Base-by-base conservation (phyloP, 1,140 invertebrate genomes). In the Drosophila pectinifera region DNA sequence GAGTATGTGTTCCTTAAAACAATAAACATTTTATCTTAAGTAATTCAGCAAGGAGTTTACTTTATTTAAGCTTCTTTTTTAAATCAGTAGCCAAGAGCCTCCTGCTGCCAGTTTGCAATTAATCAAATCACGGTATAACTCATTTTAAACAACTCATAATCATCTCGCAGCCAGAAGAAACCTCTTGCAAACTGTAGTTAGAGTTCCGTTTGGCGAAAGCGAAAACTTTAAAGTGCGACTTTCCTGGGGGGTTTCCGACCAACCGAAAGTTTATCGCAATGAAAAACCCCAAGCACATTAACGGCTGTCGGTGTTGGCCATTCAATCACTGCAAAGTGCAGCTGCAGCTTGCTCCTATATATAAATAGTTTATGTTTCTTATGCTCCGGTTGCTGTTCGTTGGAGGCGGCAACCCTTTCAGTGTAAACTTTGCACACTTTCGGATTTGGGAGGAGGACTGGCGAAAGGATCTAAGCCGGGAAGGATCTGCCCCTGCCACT, bases 241-340 rank as follows among this genome's bases (percentile, higher is more conserved):
- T 81, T 69, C 39, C 69, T 56, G 51, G 62, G 45, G 48, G 54
- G 42, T 39, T 56, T 68, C 46, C 57, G 57, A 43, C n/a, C 14
- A 55, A 39, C 54, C n/a, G 49, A 75, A 80, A 73, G 65, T 83
- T 83, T 65, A 57, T 56, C 38, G 26, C 26, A 62, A 53, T 31
- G 38, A 51, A 62, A 67, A 74, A 72, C 49, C 61, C 39, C 43
- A 63, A 80, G 70, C 74, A 59, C 77, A 70, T 61, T 77, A 77
- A 85, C 55, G 62, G 51, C 51, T 84, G 39, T 73, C 67, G 58
- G 53, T 53, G 39, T 57, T 53, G 55, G 65, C 57, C 72, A 80
- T 86, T 86, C 76, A 86, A 79, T 88, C 83, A 86, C 79, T 45
- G 58, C 79, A 81, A 72, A 72, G 68, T 72, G 68, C 68, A 72